phyloP scores from a whole-genome alignment of 2,888 invertebrate species.

The Trachelus troglodyta region DNA sequence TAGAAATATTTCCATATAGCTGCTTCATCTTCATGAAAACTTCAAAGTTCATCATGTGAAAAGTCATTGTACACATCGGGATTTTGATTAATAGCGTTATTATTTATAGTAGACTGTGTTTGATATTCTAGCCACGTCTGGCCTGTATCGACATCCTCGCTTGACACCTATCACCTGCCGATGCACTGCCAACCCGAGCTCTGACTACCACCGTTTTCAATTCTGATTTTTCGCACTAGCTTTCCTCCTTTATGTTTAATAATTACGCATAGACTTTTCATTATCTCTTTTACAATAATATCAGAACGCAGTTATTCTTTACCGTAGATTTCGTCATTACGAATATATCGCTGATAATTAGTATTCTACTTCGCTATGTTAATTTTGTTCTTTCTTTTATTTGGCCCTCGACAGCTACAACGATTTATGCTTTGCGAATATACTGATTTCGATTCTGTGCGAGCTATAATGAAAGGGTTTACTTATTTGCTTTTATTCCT shows the following conservation, averaged over 20 bases:
- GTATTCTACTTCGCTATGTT: not conserved
- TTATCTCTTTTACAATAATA: not conserved
- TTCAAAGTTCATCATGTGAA: not conserved
- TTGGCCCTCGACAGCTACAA: not conserved
- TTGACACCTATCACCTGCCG: constrained; percentile 43
- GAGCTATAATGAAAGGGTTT: not conserved
- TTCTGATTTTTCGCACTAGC: constrained; percentile 25
- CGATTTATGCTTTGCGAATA: not conserved
- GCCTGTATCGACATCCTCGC: constrained; percentile 45
- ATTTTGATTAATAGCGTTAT: constrained; percentile 5
- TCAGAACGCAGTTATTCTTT: not conserved
- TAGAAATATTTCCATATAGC: not conserved
- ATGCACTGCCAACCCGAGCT: constrained; percentile 42
- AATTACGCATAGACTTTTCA: not conserved
- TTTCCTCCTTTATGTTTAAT: constrained; percentile 10
- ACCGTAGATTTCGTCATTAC: not conserved
- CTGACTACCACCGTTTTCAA: constrained; percentile 33
- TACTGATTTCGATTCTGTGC: not conserved
- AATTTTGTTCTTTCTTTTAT: not conserved
- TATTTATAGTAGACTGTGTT: constrained; percentile 35
- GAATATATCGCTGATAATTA: not conserved
- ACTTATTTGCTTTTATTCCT: not conserved
- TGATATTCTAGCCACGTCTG: constrained; percentile 50
- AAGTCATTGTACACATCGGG: not conserved
- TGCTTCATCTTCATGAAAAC: not conserved